Conservation (phyloP, 2,797 vertebrate genomes). For the Gephyroberyx darwinii region DNA sequence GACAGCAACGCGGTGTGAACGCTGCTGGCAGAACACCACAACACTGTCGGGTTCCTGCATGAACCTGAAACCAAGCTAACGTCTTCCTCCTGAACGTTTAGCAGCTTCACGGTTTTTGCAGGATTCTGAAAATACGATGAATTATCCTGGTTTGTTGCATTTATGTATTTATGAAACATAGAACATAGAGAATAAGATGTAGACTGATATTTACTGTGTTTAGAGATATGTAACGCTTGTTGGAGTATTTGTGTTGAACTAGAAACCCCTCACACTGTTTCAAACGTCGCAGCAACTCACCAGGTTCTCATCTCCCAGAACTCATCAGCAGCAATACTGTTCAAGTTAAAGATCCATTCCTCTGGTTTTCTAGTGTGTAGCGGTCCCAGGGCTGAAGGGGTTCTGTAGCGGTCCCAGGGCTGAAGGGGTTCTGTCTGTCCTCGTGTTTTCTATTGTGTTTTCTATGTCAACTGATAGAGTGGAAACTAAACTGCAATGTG, state of each 20-base stretch:
- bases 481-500: neutral
- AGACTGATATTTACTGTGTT: neutral
- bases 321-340: neutral
- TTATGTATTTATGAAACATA: too few relatives aligned
- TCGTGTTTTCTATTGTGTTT: slow-evolving; percentile 56
- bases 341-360: neutral
- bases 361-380: neutral
- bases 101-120: too few relatives aligned
- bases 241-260: neutral
- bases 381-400: neutral
- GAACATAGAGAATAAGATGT: too few relatives aligned
- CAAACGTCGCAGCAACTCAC: neutral
- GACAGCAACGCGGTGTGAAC: too few relatives aligned
- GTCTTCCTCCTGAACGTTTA: too few relatives aligned
- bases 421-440: neutral
- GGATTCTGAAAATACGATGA: too few relatives aligned
- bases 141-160: too few relatives aligned
- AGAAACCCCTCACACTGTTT: neutral
- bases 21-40: too few relatives aligned
- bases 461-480: slow-evolving; percentile 17
- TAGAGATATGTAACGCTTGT: neutral
- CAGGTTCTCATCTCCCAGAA: neutral
- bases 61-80: too few relatives aligned
- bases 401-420: neutral
- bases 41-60: too few relatives aligned